Percentiles rank a stretch among this genome's conserved stretches.
Conservation (phyloP, 1,140 invertebrate genomes). For the Probaryconus sp. region DNA sequence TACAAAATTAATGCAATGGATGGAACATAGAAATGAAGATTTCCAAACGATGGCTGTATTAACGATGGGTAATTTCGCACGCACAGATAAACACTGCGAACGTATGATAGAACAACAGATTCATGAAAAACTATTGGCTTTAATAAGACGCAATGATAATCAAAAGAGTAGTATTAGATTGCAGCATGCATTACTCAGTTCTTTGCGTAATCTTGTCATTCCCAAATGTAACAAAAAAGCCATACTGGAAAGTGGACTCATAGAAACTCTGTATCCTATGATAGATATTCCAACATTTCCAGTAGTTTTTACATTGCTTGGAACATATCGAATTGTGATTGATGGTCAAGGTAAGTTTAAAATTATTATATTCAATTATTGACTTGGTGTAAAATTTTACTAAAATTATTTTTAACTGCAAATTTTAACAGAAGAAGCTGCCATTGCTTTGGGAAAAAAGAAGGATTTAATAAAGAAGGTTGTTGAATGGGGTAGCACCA, state of each 20-base stretch:
- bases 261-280: constrained; percentile 86
- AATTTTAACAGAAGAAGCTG: constrained; percentile 80
- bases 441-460: constrained; percentile 80
- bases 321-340: constrained; percentile 90
- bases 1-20: constrained; percentile 85
- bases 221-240: constrained; percentile 86
- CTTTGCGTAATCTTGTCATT: constrained; percentile 90
- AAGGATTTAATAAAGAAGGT: constrained; percentile 81
- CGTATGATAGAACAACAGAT: constrained; percentile 89
- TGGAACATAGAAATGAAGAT: constrained; percentile 85
- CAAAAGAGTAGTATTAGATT: constrained; percentile 84
- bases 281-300: constrained; percentile 85
- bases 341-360: constrained; percentile 84
- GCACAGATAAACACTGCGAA: constrained; percentile 90
- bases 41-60: constrained; percentile 88
- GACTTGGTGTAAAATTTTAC: constrained; percentile 17
- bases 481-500: constrained; percentile 88
- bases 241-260: constrained; percentile 85
- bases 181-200: constrained; percentile 90
- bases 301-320: constrained; percentile 91
- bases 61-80: constrained; percentile 93
- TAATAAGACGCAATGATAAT: constrained; percentile 80
- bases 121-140: constrained; percentile 84
- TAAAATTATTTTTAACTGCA: not conserved
- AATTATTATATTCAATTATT: constrained; percentile 18